Evolutionary conservation across 2,797 vertebrate species (phyloP).

Genomic region (Setipinna tenuifilis): DNA sequence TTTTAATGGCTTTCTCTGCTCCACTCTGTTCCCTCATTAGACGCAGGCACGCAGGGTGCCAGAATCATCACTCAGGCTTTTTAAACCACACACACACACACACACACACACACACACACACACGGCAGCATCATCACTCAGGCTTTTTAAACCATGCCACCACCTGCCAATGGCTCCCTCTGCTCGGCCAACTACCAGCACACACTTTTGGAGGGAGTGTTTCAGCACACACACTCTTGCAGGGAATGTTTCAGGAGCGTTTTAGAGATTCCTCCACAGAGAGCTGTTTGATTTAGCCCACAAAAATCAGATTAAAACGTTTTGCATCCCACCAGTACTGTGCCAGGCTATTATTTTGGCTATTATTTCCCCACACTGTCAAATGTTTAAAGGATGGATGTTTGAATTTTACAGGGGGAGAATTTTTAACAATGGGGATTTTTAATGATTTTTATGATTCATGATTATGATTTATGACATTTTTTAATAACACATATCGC

Average conservation of each 20-base stretch:
- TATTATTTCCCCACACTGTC: too few species aligned
- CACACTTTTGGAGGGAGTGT: background rate
- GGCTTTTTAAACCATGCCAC: constrained; percentile 13
- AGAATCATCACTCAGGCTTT: constrained; percentile 36
- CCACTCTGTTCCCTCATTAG: background rate
- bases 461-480: too few species aligned
- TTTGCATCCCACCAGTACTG: too few species aligned
- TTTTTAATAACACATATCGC: too few species aligned
- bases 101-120: too few species aligned
- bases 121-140: constrained; percentile 40
- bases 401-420: too few species aligned
- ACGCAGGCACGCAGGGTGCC: background rate
- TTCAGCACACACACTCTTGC: background rate
- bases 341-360: too few species aligned
- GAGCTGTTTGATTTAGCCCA: background rate
- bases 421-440: too few species aligned
- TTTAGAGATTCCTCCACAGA: background rate
- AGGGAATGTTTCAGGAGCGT: background rate
- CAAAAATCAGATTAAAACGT: too few species aligned
- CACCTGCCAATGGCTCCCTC: background rate
- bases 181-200: background rate
- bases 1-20: constrained; percentile 10
- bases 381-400: too few species aligned
- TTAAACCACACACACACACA: too few species aligned
- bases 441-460: too few species aligned